A percentile compares a stretch with the other conserved stretches of the same genome.
These are phyloP conservation scores for Trigoniulus corallinus DNA, from an alignment of 1,140 invertebrate genomes.

Conservation along the genomic window DNA sequence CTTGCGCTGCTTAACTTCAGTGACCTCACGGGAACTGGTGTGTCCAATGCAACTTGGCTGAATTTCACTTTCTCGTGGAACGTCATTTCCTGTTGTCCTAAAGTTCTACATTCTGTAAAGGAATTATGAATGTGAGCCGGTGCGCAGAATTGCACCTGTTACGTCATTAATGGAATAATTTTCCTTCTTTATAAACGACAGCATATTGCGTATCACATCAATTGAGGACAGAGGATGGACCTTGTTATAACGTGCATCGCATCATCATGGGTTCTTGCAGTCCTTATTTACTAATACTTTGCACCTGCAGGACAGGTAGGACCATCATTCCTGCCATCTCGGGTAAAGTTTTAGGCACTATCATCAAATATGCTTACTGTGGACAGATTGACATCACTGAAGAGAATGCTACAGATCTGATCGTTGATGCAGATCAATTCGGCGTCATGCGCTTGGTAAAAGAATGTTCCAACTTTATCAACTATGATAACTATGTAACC, in stretches of 20 bases:
- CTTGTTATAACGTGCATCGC: conserved; percentile 57
- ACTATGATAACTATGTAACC: no score
- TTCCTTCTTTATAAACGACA: no score
- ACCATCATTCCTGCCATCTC: conserved; percentile 56
- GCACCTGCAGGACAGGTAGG: conserved; percentile 54
- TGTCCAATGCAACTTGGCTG: no score
- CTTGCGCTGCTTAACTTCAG: no score
- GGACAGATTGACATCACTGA: conserved; percentile 46
- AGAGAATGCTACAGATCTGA: conserved; percentile 55
- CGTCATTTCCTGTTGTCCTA: no score
- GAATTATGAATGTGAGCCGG: no score
- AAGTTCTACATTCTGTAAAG: no score
- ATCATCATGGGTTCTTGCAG: conserved; percentile 73
- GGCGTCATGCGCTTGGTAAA: conserved; percentile 56
- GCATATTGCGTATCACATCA: no score
- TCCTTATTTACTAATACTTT: conserved; percentile 64
- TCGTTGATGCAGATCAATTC: conserved; percentile 43
- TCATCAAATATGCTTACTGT: conserved; percentile 69
- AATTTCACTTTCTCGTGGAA: no score
- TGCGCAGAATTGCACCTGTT: no score
- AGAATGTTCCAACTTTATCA: conserved; percentile 55
- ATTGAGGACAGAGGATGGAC: conserved; percentile 59
- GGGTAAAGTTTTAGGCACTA: conserved; percentile 47
- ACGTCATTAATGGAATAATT: no score
- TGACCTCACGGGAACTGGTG: no score